A percentile compares a stretch with the other conserved stretches of the same genome.
Conservation (phyloP, 1,140 invertebrate species). For the Protaetia brevitarsis region DNA sequence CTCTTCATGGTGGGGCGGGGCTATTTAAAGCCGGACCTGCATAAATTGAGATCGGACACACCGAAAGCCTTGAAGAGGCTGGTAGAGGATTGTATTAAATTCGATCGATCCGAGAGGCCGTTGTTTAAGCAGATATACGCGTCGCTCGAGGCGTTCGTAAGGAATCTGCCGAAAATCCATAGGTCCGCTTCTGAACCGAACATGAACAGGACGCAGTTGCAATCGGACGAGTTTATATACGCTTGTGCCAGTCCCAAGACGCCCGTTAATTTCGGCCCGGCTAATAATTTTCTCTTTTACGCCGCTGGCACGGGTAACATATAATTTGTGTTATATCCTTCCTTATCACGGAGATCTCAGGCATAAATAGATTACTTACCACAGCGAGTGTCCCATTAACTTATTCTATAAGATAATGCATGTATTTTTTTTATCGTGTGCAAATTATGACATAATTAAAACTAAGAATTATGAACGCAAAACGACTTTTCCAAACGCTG, state of each 20-base stretch:
- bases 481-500: too few relatives aligned
- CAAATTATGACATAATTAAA: too few relatives aligned
- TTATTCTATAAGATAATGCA: too few relatives aligned
- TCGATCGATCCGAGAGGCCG: conserved; percentile 81
- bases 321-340: too few relatives aligned
- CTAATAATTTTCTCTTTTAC: conserved; percentile 46
- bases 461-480: too few relatives aligned
- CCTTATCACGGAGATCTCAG: too few relatives aligned
- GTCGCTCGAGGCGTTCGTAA: conserved; percentile 77
- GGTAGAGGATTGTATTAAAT: conserved; percentile 88
- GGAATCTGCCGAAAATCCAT: conserved; percentile 89
- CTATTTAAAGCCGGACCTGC: conserved; percentile 77
- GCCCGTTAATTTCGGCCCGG: conserved; percentile 72
- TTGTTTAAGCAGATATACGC: conserved; percentile 85
- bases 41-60: conserved; percentile 78
- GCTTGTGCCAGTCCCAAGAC: conserved; percentile 92
- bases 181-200: conserved; percentile 89
- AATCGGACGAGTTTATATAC: conserved; percentile 83
- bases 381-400: too few relatives aligned
- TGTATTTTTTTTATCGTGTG: too few relatives aligned
- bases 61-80: conserved; percentile 85
- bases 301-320: conserved; percentile 38
- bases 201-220: conserved; percentile 75
- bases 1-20: conserved; percentile 96
- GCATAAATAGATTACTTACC: too few relatives aligned